Evolutionary conservation across 2,113 vertebrate genomes (phyloP).

Genomic region (Rhinolophus sinicus): DNA sequence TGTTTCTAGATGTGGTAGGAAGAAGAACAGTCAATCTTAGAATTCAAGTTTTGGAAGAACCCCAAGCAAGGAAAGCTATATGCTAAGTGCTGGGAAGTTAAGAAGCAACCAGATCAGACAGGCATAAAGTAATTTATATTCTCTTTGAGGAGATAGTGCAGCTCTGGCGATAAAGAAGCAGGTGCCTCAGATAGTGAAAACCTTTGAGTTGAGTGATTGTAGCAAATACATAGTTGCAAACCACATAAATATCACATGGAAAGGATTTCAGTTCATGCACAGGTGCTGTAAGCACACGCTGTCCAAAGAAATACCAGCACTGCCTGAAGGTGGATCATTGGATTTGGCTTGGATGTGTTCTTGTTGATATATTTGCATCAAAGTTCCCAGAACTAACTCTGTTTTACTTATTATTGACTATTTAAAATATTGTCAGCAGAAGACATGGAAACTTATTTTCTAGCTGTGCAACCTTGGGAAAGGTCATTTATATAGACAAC

Average conservation of each 20-base stretch:
- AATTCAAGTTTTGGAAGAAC: constrained; percentile 30
- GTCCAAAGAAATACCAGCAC: background rate
- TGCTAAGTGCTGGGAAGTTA: constrained; percentile 21
- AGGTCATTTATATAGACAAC: background rate
- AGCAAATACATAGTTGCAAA: constrained; percentile 23
- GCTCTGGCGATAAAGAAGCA: background rate
- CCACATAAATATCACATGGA: constrained; percentile 15
- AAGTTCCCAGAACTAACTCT: background rate
- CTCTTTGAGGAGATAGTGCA: constrained; percentile 47
- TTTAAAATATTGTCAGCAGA: background rate
- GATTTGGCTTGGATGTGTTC: background rate
- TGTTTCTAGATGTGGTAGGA: background rate
- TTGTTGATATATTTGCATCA: background rate
- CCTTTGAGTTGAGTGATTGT: constrained; percentile 31
- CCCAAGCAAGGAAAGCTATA: background rate
- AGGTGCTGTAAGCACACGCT: background rate
- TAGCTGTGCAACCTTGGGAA: background rate
- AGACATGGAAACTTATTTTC: background rate
- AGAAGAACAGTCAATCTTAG: constrained; percentile 1
- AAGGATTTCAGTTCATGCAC: background rate
- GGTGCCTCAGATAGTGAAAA: constrained; percentile 25
- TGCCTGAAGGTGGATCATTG: background rate
- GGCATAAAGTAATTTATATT: constrained; percentile 32
- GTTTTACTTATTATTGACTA: background rate
- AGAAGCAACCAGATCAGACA: constrained; percentile 39